Evolutionary conservation across 2,797 vertebrate species (phyloP), one percentile per base, ranked within the genome.

Genomic region (Xenopus petersii): DNA sequence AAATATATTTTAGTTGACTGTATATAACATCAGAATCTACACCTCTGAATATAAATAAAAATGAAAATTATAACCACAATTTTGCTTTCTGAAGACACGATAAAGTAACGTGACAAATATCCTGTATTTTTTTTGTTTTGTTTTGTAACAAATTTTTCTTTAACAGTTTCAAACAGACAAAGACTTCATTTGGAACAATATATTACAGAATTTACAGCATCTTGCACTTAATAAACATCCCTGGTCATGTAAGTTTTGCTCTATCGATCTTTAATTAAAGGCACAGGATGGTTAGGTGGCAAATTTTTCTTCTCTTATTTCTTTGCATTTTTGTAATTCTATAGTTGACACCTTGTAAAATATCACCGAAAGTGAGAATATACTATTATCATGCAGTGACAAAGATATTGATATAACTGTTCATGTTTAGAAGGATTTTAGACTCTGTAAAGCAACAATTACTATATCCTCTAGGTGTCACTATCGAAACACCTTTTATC

Each of bases 261-360:
- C 82, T 85, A 92, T 91, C 85, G 87, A 93, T 89, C 88, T 89
- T 89, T 90, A 87, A 84, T 84, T 79, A 94, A 98, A 96, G 96
- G 96, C 96, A 97, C 95, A 92, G 90, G 91, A 93, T 89, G 95
- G 95, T 94, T 92, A 87, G 84, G 89, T 70, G 75, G 63, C 66
- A 71, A 70, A 30, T 67, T 65, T 61, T 66, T 56, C 58, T 64
- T 69, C 36, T 10, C 12, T 42, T 42, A 26, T 60, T 62, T 71
- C 62, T 56, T 11, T 63, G 17, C 33, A 56, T 58, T 12, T 74
- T 63, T 42, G 67, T 71, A 51, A 71, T 42, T 67, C 58, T 78
- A 65, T 81, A 64, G 9, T 56, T 82, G 79, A 79, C 81, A 80
- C 77, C 78, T 81, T 70, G 80, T 77, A 81, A 81, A 83, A 51